These are phyloP conservation scores for Anguilla rostrata DNA, from an alignment of 2,113 vertebrate species.

Conservation along the genomic window DNA sequence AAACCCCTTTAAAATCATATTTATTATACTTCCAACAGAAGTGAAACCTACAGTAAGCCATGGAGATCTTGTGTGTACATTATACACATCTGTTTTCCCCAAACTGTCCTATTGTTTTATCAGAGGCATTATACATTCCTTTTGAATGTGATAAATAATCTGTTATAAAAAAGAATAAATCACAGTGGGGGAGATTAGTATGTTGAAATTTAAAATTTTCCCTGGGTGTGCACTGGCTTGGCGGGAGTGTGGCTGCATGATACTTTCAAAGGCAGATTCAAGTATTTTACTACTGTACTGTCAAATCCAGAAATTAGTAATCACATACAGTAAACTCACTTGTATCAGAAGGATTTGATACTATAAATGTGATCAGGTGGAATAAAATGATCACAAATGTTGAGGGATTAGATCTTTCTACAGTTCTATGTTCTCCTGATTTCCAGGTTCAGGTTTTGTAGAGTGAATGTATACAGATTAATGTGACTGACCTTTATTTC, in stretches of 20 bases:
- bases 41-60: not conserved
- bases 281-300: too few relatives aligned
- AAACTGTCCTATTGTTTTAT: slow-evolving; percentile 1
- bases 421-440: not conserved
- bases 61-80: not conserved
- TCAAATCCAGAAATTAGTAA: too few relatives aligned
- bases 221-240: too few relatives aligned
- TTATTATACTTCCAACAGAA: not conserved
- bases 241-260: too few relatives aligned
- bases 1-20: not conserved
- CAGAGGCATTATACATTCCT: not conserved
- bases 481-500: not conserved
- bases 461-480: not conserved
- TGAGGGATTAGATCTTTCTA: not conserved
- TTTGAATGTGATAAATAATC: not conserved
- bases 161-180: too few relatives aligned
- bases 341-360: not conserved
- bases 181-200: too few relatives aligned
- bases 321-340: not conserved
- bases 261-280: too few relatives aligned
- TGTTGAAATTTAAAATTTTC: too few relatives aligned
- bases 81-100: not conserved
- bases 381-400: not conserved
- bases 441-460: not conserved
- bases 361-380: not conserved